Conservation (phyloP, 2,113 vertebrate genomes). For the Todiramphus chloris region DNA sequence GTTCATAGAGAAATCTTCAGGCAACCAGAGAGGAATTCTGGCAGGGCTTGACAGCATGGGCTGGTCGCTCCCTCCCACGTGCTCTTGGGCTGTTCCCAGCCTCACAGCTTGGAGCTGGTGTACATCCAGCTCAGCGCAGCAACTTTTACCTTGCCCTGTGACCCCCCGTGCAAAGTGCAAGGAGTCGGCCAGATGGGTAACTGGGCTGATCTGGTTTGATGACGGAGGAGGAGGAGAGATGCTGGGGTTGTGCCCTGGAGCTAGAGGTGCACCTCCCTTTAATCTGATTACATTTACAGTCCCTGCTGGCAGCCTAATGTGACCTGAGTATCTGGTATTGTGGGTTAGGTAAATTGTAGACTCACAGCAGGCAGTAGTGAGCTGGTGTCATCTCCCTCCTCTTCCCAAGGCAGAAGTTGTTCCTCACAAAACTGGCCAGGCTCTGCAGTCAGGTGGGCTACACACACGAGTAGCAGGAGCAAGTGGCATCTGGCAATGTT, state of each 20-base stretch:
- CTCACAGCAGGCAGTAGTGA: background rate
- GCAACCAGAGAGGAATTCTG: background rate
- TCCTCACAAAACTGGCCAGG: background rate
- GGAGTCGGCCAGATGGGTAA: background rate
- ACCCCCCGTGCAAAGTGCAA: background rate
- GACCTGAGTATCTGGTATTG: background rate
- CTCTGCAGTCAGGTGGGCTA: background rate
- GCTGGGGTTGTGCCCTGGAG: background rate
- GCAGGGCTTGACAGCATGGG: background rate
- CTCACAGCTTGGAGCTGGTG: background rate
- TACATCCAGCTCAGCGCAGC: background rate
- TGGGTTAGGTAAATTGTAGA: background rate
- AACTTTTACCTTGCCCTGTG: background rate
- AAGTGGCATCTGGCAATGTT: background rate
- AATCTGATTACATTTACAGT: background rate
- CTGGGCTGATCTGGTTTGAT: background rate
- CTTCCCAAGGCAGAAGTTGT: background rate
- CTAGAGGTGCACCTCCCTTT: background rate
- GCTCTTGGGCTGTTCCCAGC: background rate
- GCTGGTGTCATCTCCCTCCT: background rate
- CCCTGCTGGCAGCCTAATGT: background rate
- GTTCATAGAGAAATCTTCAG: background rate
- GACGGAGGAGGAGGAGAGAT: background rate
- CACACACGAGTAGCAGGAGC: background rate
- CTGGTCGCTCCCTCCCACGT: background rate